Evolutionary conservation across 2,113 vertebrate genomes (phyloP).

Genomic region (Bufo bufo): DNA sequence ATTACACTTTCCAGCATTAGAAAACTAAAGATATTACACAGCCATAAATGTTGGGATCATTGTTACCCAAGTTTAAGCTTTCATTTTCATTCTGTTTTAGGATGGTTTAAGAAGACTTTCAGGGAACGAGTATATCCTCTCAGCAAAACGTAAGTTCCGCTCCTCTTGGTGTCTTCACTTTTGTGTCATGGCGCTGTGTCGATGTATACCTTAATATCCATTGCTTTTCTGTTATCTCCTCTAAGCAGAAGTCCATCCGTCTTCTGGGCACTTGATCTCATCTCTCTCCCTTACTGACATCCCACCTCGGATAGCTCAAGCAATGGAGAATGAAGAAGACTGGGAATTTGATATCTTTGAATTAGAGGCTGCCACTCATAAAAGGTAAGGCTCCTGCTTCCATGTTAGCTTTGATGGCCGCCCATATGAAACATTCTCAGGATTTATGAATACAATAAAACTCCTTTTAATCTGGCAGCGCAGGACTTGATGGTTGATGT

Average conservation of each 20-base stretch:
- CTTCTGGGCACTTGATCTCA: slow-evolving; percentile 74
- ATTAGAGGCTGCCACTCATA: slow-evolving; percentile 90
- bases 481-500: not conserved
- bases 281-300: slow-evolving; percentile 85
- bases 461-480: not conserved
- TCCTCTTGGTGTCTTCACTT: not conserved
- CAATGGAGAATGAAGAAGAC: slow-evolving; percentile 91
- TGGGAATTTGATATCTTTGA: slow-evolving; percentile 97
- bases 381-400: slow-evolving; percentile 76
- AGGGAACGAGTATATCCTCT: slow-evolving; percentile 89
- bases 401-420: not conserved
- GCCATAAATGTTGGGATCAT: too few species aligned
- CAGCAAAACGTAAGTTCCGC: slow-evolving; percentile 87
- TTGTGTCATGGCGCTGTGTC: not conserved
- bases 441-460: not conserved
- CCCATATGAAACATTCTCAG: not conserved
- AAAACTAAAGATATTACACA: not conserved
- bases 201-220: not conserved
- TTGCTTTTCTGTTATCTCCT: not conserved
- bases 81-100: slow-evolving; percentile 70
- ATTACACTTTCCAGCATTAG: too few species aligned
- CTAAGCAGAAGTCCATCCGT: slow-evolving; percentile 80
- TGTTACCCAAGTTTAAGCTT: not conserved
- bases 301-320: slow-evolving; percentile 85
- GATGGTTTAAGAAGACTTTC: slow-evolving; percentile 92